Base-by-base conservation (phyloP, 2,113 vertebrate species). In the Halcyon senegalensis region DNA sequence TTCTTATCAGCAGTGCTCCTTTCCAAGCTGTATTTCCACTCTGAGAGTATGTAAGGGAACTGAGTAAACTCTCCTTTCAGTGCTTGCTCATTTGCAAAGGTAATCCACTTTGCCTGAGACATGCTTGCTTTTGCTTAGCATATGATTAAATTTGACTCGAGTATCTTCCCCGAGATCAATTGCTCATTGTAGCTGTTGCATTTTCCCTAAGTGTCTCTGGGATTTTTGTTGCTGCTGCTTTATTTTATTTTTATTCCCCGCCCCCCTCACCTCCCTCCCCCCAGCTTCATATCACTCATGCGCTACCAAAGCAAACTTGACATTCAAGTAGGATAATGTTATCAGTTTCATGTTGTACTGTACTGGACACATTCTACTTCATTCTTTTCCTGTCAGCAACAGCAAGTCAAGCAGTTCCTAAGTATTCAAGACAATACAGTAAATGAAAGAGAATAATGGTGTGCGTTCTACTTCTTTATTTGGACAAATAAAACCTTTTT, bases 341-440 rank as follows among this genome's bases (percentile, higher is more conserved):
- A 96, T 94, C 81, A 60, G 89, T 96, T 95, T 96, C 84, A 37
- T 79, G 48, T 84, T 93, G 91, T 95, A 77, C 72, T 74, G 80
- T 89, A 87, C 94, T 76, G 89, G 48, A 66, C 39, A 43, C 69
- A 35, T 59, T 70, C 74, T 68, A 25, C 69, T 94, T 93, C 73
- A 84, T 94, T 94, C 37, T 94, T 5, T 39, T 90, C n/a, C 51
- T 89, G 82, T 94, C 91, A 91, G 84, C 35, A 39, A 60, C 30
- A 91, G 78, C 73, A 68, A 91, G 62, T 84, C 66, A 79, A 95
- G 51, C 77, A 27, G 20, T 43, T 51, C 2, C 8, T 50, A 84
- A 84, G 35, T 72, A 75, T 82, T 87, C 1, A 33, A 94, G 73
- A 79, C 23, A 58, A 43, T 74, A 64, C 16, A 91, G 10, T 55